Evolutionary conservation across 2,888 invertebrate species (phyloP).

Genomic region (Hypsopygia costalis): DNA sequence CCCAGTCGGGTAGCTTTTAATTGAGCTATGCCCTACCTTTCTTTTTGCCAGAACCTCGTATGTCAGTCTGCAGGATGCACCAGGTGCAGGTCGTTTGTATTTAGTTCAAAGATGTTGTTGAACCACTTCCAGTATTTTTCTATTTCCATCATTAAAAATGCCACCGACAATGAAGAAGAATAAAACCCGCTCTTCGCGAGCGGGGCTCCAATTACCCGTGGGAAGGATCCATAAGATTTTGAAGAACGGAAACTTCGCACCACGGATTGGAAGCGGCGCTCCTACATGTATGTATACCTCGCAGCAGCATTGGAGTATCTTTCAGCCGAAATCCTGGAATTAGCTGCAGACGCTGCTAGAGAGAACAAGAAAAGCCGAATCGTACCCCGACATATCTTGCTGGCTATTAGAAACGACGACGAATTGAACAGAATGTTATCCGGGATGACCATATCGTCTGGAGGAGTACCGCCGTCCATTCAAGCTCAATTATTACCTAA

Average conservation of each 20-base stretch:
- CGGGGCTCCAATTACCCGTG: constrained; percentile 78
- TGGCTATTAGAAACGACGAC: constrained; percentile 55
- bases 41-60: no score
- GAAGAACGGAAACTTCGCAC: constrained; percentile 81
- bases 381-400: constrained; percentile 43
- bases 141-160: constrained; percentile 27
- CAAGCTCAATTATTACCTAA: constrained; percentile 48
- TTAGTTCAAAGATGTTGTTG: no score
- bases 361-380: constrained; percentile 84
- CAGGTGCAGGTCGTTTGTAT: no score
- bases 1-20: no score
- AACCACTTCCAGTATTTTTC: no score
- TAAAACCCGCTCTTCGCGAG: constrained; percentile 61
- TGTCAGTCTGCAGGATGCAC: no score
- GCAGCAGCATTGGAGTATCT: constrained; percentile 83
- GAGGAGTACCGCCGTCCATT: constrained; percentile 50
- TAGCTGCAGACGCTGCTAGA: constrained; percentile 71
- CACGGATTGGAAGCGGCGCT: constrained; percentile 75
- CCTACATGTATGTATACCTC: constrained; percentile 76
- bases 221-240: constrained; percentile 80
- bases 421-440: constrained; percentile 46
- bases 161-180: constrained; percentile 24
- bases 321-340: constrained; percentile 20
- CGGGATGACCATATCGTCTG: constrained; percentile 47
- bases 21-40: no score